Conservation (phyloP, 2,113 vertebrate species). For the Heterochromis multidens region DNA sequence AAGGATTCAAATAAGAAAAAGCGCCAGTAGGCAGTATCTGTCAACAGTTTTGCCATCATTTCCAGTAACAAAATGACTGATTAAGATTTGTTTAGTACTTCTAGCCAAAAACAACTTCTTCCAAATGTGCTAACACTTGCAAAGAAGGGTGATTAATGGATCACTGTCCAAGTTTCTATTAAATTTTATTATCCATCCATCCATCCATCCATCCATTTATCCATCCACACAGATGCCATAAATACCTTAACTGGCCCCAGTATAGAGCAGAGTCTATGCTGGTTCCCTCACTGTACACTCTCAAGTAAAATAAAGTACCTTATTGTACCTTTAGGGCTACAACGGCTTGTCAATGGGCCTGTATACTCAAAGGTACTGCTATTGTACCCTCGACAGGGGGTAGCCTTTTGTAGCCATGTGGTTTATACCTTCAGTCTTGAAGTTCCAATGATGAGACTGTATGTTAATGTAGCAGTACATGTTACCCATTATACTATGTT, state of each 20-base stretch:
- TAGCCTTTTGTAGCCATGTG: not conserved
- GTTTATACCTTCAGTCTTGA: not conserved
- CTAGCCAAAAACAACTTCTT: not conserved
- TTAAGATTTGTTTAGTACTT: too few relatives aligned
- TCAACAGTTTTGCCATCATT: not conserved
- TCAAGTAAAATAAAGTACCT: not conserved
- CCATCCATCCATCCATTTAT: not conserved
- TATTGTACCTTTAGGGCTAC: not conserved
- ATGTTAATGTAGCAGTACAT: not conserved
- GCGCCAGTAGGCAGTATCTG: not conserved
- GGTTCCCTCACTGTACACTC: not conserved
- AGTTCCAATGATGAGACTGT: not conserved
- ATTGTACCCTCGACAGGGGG: not conserved
- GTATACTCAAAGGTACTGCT: not conserved
- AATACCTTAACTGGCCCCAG: too few relatives aligned
- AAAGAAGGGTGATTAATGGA: not conserved
- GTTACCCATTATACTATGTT: not conserved
- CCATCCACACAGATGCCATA: not conserved
- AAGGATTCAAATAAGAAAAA: not conserved
- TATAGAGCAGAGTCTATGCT: not conserved
- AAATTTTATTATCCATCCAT: not conserved
- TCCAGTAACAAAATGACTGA: not conserved
- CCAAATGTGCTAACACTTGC: too few relatives aligned
- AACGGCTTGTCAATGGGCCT: not conserved
- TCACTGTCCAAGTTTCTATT: not conserved